Conservation (phyloP, 1,140 invertebrate genomes). For the Drosophila orena region DNA sequence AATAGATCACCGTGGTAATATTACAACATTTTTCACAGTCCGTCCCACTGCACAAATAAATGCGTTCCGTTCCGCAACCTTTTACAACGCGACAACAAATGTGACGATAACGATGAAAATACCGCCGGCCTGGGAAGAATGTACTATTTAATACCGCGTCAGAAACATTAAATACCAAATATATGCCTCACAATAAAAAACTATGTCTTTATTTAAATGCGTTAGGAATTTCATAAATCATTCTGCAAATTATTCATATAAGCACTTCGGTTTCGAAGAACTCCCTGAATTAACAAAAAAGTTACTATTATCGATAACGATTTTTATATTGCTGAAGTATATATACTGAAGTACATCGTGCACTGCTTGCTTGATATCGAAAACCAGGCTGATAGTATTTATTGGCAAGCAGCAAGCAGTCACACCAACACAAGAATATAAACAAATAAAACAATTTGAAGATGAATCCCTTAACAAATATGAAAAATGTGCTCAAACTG, state of each 20-base stretch:
- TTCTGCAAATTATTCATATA: too few relatives aligned
- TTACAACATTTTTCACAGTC: constrained; percentile 65
- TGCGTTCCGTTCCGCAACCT: constrained; percentile 12
- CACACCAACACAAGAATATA: constrained; percentile 1
- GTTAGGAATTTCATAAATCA: too few relatives aligned
- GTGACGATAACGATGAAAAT: not conserved
- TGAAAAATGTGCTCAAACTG: constrained; percentile 96
- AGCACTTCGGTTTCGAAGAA: too few relatives aligned
- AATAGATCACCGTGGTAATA: constrained; percentile 58
- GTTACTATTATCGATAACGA: too few relatives aligned
- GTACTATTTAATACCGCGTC: not conserved
- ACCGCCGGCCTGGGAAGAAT: not conserved
- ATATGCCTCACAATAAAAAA: too few relatives aligned
- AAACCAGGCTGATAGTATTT: not conserved
- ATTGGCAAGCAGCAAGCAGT: not conserved
- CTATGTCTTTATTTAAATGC: too few relatives aligned
- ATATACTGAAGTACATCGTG: not conserved
- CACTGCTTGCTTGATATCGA: not conserved
- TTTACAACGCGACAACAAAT: constrained; percentile 39
- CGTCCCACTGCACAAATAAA: constrained; percentile 20
- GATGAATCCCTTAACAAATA: constrained; percentile 90
- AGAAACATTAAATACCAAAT: not conserved
- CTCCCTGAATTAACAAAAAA: too few relatives aligned
- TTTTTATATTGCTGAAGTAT: too few relatives aligned
- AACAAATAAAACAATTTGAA: constrained; percentile 38